Base-by-base conservation (phyloP, 2,888 invertebrate genomes). In the Xestobium rufovillosum region DNA sequence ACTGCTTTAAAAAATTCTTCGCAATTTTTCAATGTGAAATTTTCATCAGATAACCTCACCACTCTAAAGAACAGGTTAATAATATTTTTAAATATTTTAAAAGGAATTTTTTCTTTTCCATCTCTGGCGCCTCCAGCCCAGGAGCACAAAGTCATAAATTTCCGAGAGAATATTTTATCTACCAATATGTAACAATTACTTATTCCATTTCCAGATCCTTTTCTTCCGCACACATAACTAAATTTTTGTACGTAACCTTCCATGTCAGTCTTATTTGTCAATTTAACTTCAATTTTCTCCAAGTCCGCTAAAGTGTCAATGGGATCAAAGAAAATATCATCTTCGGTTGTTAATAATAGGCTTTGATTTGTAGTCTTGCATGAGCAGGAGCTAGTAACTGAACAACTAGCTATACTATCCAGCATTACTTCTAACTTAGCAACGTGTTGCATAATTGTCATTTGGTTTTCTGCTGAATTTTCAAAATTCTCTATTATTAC, bases 1-100 rank as follows among this genome's bases (percentile, higher is more conserved):
- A 39, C 26, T 26, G 27, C 29, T 30, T 39, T 39, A 36, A 39
- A 39, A 31, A 39, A 39, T n/a, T 39, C 36, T 17, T 39, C 39
- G 31, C 39, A 39, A 15, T 39, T 31, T 29, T 35, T 29, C 26
- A 38, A 15, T 11, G 27, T 37, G 10, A 38, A 38, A 16, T 34
- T 11, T 16, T 28, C 10, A 19, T 38, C 38, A 13, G 38, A 26
- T 11, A 38, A 13, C 4, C 17, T 6, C 2, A 38, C 17, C n/a
- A 35, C 19, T 38, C 25, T 38, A 29, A 38, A 38, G 19, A 38
- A 38, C 6, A 38, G 19, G 11, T 14, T 28, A 10, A 38, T 34
- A 9, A 35, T 13, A 19, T 35, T 38, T 36, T 38, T 36, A 29
- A 19, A 37, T 11, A 35, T 9, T 38, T 38, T 38, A 23, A 38